Conservation (phyloP, 1,140 invertebrate species). For the Drosophila equinoxialis region DNA sequence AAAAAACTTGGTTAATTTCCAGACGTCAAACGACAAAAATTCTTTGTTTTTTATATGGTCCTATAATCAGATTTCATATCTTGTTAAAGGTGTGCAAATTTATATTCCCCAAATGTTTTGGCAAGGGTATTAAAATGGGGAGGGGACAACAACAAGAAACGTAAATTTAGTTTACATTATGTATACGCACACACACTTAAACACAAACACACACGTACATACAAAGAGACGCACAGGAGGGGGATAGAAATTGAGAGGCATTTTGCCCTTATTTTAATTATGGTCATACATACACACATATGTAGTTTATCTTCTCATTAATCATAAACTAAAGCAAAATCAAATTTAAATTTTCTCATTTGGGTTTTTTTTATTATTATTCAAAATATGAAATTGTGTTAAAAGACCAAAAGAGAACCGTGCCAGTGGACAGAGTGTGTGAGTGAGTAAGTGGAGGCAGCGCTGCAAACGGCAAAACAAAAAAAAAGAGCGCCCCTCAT, state of each 20-base stretch:
- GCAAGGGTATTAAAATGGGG: conserved; percentile 19
- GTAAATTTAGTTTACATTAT: conserved; percentile 76
- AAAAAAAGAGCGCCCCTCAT: conserved; percentile 5
- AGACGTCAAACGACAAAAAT: too few species aligned
- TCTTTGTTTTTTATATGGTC: too few species aligned
- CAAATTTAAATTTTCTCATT: conserved; percentile 44
- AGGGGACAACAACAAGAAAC: conserved; percentile 36
- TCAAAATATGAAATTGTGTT: conserved; percentile 4
- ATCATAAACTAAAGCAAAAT: conserved; percentile 74
- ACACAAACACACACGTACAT: conserved; percentile 11
- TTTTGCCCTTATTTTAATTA: conserved; percentile 53
- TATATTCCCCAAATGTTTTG: background rate
- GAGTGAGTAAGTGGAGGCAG: conserved; percentile 21
- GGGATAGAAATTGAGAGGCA: conserved; percentile 3
- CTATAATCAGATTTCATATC: too few species aligned
- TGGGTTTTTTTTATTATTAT: background rate
- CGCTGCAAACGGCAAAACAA: background rate
- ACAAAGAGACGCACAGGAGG: background rate
- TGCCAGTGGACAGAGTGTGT: conserved; percentile 1
- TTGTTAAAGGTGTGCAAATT: background rate
- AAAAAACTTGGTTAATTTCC: too few species aligned
- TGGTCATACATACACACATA: conserved; percentile 12
- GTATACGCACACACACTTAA: conserved; percentile 45
- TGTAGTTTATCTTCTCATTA: conserved; percentile 54
- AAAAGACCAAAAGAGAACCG: conserved; percentile 6